Conservation (phyloP, 2,113 vertebrate genomes). For the Fregata magnificens region DNA sequence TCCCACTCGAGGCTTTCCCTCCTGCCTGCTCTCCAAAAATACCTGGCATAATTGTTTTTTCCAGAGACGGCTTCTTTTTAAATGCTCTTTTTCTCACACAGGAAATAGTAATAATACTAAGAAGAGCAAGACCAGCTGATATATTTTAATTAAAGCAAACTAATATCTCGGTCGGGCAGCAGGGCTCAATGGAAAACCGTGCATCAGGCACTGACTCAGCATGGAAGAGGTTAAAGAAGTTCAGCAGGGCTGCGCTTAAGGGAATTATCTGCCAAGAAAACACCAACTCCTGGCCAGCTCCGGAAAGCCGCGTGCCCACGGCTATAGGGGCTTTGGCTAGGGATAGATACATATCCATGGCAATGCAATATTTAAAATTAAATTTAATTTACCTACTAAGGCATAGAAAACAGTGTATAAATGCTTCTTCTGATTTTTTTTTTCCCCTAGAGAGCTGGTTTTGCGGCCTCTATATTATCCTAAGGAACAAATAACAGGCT, state of each 20-base stretch:
- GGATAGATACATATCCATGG: background rate
- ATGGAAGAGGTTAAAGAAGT: background rate
- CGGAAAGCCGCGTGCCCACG: background rate
- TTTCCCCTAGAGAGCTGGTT: background rate
- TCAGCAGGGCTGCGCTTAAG: background rate
- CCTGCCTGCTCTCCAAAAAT: background rate
- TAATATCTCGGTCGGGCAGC: background rate
- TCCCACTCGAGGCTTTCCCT: background rate
- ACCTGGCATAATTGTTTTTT: background rate
- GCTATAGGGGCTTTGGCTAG: background rate
- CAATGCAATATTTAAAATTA: background rate
- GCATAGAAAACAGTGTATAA: background rate
- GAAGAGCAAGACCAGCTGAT: background rate
- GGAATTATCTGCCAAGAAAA: background rate
- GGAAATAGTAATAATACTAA: background rate
- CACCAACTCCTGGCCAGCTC: background rate
- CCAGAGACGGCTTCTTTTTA: background rate
- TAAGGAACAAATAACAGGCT: background rate
- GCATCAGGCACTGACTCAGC: background rate
- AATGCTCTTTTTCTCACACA: background rate
- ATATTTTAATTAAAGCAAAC: slow-evolving; percentile 10
- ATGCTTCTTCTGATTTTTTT: background rate
- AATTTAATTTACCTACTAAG: background rate
- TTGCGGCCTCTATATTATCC: background rate
- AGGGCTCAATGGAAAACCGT: background rate